A percentile compares a stretch with the other conserved stretches of the same genome.
Evolutionary conservation across 2,888 invertebrate species (phyloP).

Genomic region (Parnassius mnemosyne): DNA sequence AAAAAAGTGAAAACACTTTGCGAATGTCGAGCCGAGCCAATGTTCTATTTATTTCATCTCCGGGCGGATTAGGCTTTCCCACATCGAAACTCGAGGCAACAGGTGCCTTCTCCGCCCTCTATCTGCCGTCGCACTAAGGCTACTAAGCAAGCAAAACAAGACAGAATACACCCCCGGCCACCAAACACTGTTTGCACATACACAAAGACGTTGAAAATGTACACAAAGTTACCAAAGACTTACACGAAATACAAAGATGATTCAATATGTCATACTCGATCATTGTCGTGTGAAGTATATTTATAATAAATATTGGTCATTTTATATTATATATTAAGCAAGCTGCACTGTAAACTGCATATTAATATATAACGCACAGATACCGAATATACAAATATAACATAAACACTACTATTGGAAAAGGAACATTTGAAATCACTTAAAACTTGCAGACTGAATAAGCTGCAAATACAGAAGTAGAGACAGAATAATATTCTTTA

Average conservation of each 20-base stretch:
- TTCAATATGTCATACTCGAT: background rate
- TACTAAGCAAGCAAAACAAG: slow-evolving; percentile 63
- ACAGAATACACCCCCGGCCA: slow-evolving; percentile 47
- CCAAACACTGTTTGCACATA: slow-evolving; percentile 61
- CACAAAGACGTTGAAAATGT: slow-evolving; percentile 52
- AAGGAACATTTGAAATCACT: too few relatives aligned
- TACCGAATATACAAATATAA: too few relatives aligned
- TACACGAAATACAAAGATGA: slow-evolving; percentile 9
- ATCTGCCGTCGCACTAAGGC: slow-evolving; percentile 26
- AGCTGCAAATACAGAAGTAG: too few relatives aligned
- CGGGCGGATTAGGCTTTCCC: slow-evolving; percentile 63
- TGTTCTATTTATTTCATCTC: slow-evolving; percentile 74
- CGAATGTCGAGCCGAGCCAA: slow-evolving; percentile 46
- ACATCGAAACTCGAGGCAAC: slow-evolving; percentile 63
- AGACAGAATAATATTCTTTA: too few relatives aligned
- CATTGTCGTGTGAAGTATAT: background rate
- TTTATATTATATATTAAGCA: too few relatives aligned
- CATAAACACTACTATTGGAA: too few relatives aligned
- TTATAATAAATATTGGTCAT: too few relatives aligned
- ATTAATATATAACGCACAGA: too few relatives aligned
- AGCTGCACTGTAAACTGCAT: too few relatives aligned
- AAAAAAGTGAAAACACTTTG: slow-evolving; percentile 44
- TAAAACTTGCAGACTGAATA: too few relatives aligned
- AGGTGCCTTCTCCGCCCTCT: slow-evolving; percentile 50
- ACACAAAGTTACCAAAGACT: slow-evolving; percentile 34